Evolutionary conservation across 1,140 invertebrate genomes (phyloP).

Genomic region (Drosophila yakuba): DNA sequence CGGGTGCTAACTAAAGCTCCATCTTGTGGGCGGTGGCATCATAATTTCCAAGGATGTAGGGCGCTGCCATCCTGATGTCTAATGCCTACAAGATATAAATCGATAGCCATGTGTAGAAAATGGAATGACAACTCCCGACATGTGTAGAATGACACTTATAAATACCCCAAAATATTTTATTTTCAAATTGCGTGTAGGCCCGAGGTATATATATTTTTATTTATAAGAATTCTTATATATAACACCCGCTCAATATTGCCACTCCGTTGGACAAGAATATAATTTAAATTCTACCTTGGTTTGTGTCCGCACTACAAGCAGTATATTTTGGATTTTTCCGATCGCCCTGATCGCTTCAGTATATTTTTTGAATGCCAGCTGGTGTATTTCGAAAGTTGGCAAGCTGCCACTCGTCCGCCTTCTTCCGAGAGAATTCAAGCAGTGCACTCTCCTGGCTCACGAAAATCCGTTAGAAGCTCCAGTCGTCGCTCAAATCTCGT

Average conservation of each 20-base stretch:
- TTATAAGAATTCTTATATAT: too few relatives aligned
- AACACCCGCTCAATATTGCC: neutral
- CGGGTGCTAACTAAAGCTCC: too few relatives aligned
- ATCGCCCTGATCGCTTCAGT: neutral
- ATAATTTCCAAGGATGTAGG: too few relatives aligned
- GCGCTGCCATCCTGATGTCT: too few relatives aligned
- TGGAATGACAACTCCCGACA: too few relatives aligned
- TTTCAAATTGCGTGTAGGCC: too few relatives aligned
- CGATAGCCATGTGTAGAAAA: too few relatives aligned
- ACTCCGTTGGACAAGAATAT: neutral
- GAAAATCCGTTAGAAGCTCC: constrained; percentile 26
- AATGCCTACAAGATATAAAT: too few relatives aligned
- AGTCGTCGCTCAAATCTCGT: constrained; percentile 15
- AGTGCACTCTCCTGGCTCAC: neutral
- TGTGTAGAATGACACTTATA: too few relatives aligned
- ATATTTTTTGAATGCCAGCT: neutral
- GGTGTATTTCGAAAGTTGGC: neutral
- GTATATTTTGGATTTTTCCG: constrained; percentile 1
- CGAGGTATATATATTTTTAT: too few relatives aligned
- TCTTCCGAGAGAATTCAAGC: neutral
- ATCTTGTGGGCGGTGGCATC: too few relatives aligned
- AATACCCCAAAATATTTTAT: too few relatives aligned
- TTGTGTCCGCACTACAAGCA: neutral
- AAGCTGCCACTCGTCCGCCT: neutral
- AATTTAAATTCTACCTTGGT: neutral